Evolutionary conservation across 2,113 vertebrate species (phyloP), one percentile per base, ranked within the genome.

Genomic region (Petaurus breviceps): DNA sequence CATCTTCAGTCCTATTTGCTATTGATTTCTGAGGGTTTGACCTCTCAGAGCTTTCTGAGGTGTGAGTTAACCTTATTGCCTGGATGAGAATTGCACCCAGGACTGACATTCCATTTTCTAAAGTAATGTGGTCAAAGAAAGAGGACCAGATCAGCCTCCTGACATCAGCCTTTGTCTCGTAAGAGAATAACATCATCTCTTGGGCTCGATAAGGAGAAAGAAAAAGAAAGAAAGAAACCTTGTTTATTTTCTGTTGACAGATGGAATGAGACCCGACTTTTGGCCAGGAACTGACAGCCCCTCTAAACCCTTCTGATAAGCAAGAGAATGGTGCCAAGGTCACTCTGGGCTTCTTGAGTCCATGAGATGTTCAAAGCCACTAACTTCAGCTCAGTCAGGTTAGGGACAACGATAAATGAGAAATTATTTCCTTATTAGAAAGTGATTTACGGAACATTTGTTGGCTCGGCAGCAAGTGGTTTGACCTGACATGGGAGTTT

Each of bases 21-120:
- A 98, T 98, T 97, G 98, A 98, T 98, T 98, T 98, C 96, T 96
- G 98, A 98, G 97, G 97, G 97, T 97, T 91, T 98, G 96, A 97
- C 97, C 97, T 97, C 96, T 98, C 96, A 94, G 28, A 96, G 96
- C 97, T 98, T 98, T 94, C 90, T 55, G 97, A 98, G 94, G 97
- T 97, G 94, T 91, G 92, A 96, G 90, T 98, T 98, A 98, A 98
- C 97, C 98, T 98, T 98, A 91, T 98, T 97, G 96, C 94, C 92
- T 98, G 97, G 96, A 98, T 98, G 97, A 98, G 98, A 98, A 98
- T 94, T 97, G 93, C 97, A 98, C 93, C 92, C 96, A 95, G 94
- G 94, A 98, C 97, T 98, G 97, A 96, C 97, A 97, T 98, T 98
- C 95, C 97, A 97, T 98, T 98, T 98, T 98, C 95, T 92, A 96